These are phyloP conservation scores for Saccopteryx bilineata DNA, from an alignment of 2,113 vertebrate genomes.

Conservation along the genomic window DNA sequence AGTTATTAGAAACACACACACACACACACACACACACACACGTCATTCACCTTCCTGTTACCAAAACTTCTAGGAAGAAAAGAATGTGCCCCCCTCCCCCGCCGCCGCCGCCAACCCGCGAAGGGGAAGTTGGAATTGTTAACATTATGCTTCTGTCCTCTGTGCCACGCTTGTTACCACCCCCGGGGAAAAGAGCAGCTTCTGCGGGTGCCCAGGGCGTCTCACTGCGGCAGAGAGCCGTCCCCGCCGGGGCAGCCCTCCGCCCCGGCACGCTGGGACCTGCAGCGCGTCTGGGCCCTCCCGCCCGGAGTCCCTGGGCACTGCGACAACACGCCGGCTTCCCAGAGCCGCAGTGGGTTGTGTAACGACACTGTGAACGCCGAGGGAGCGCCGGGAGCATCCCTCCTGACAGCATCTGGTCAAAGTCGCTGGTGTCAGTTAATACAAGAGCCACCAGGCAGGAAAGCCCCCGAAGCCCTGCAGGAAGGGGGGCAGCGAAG, in stretches of 20 bases:
- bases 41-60: not conserved
- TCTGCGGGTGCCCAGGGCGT: not conserved
- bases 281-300: conserved; percentile 22
- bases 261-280: not conserved
- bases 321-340: not conserved
- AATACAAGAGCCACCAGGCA: not conserved
- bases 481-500: rapidly evolving
- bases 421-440: not conserved
- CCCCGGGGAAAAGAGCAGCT: not conserved
- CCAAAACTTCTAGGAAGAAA: not conserved
- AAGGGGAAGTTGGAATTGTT: not conserved
- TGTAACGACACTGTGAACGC: not conserved
- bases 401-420: not conserved
- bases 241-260: not conserved
- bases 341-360: conserved; percentile 66
- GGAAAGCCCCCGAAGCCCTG: not conserved
- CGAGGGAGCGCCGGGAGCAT: not conserved
- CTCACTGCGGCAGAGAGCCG: not conserved
- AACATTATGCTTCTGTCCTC: not conserved
- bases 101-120: not conserved
- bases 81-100: not conserved
- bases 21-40: not conserved
- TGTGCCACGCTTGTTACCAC: not conserved
- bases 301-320: not conserved
- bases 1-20: not conserved